Base-by-base conservation (phyloP, 2,797 vertebrate genomes). In the Phoeniculus purpureus region DNA sequence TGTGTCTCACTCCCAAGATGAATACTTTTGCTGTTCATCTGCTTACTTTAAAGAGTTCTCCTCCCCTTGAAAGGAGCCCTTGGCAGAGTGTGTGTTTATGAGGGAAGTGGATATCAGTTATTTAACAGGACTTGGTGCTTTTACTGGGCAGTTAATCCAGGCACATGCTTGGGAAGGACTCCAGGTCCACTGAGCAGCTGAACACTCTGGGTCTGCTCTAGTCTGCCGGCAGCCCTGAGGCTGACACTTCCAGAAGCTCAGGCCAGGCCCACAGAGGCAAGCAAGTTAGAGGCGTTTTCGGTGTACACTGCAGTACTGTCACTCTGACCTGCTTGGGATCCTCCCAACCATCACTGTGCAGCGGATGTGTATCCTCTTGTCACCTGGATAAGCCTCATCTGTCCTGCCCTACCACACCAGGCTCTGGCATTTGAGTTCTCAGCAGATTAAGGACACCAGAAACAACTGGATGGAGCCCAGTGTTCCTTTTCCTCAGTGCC, bases 1-100 rank as follows among this genome's bases (percentile, higher is more conserved):
- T 0, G 0, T 51, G 54, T 79, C 78, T 87, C 1, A 0, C 48
- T 77, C 43, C 23, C 0, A 0, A 68, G 81, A 51, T 80, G 71
- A 72, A 55, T 45, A 74, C 26, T 48, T 65, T 32, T 62, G 56
- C 52, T 76, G 13, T 43, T 91, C 2, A 1, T 73, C 26, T 89
- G 51, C n/a, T 64, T 52, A 3, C 59, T 92, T 86, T 77, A 16
- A 81, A 72, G 68, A 74, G 32, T 13, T 89, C 51, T 78, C 17
- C 32, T 82, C 27, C 20, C 37, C 43, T 48, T 79, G 59, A 40
- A 92, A 89, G 75, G 72, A 77, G 50, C n/a, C 54, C 54, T 92
- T 90, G 81, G 66, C 76, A 87, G 58, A 67, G 12, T 0, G 0
- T 52, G n/a, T 77, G 7, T 94, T 93, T 85, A 12, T 71, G 52